phyloP scores from a whole-genome alignment of 2,888 invertebrate genomes.

The Cataglyphis albicans region DNA sequence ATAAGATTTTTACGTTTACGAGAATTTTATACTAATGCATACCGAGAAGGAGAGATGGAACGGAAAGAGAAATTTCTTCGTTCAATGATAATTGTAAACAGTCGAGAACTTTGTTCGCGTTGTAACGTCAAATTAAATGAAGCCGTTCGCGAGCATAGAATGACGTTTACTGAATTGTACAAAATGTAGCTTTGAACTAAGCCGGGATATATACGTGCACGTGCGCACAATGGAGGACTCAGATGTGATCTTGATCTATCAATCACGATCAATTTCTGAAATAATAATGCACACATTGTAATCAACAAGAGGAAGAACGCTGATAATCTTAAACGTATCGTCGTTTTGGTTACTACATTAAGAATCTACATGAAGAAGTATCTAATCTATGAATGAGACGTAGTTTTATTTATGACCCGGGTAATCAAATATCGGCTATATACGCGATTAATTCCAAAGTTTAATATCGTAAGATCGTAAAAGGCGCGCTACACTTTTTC shows the following conservation, averaged over 20 bases:
- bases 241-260: slow-evolving; percentile 31
- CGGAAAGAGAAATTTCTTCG: not conserved
- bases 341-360: slow-evolving; percentile 48
- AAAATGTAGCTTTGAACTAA: slow-evolving; percentile 66
- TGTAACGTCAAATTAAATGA: not conserved
- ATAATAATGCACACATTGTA: slow-evolving; percentile 45
- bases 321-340: slow-evolving; percentile 43
- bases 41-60: not conserved
- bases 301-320: slow-evolving; percentile 16
- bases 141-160: slow-evolving; percentile 39
- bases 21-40: slow-evolving; percentile 25
- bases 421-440: slow-evolving; percentile 57
- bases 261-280: slow-evolving; percentile 57
- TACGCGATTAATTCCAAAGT: slow-evolving; percentile 70
- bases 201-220: slow-evolving; percentile 54
- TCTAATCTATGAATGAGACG: slow-evolving; percentile 38
- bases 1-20: slow-evolving; percentile 34
- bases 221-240: slow-evolving; percentile 61
- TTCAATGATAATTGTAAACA: not conserved
- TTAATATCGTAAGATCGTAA: slow-evolving; percentile 42
- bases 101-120: not conserved
- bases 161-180: slow-evolving; percentile 69
- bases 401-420: slow-evolving; percentile 57
- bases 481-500: slow-evolving; percentile 44
- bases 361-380: slow-evolving; percentile 35